Base-by-base conservation (phyloP, 2,888 invertebrate species). In the Oxytorus armatus region DNA sequence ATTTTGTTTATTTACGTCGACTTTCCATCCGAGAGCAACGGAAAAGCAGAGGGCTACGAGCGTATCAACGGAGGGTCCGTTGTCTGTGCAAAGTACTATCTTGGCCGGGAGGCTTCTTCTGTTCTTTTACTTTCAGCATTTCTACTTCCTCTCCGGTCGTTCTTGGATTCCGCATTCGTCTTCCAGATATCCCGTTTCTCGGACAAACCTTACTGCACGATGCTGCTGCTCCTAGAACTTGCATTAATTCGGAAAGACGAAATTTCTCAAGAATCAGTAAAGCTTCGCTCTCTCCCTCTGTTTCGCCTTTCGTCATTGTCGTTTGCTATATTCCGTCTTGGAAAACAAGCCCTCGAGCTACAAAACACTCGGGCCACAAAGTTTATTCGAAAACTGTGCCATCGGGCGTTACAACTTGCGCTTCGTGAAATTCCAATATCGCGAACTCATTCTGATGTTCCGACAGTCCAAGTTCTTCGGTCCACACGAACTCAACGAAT, bases 1-100 rank as follows among this genome's bases (percentile, higher is more conserved):
- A 81, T 85, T 85, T 87, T 86, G 81, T 88, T 88, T 86, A 87
- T 88, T 88, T 85, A 86, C 84, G 77, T 76, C 63, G 80, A 81
- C 79, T 84, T 85, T 85, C 81, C 83, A 83, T 86, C 82, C 83
- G 68, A 68, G 65, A 78, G 23, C 73, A 44, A 23, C 8, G 53
- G 76, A 65, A 39, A 66, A n/a, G n/a, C n/a, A 79, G 57, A 47
- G 55, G 53, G 59, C 65, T 47, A 51, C 53, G 39, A 66, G 69
- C 25, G 25, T 47, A 36, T 44, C 51, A 21, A 55, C 29, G 23
- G 39, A 59, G 16, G 16, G 42, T 18, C 14, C 73, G 21, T 59
- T 76, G 51, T 69, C 47, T 14, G 14, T n/a, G 11, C 36, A 49
- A 5, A 18, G 49, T 8, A 18, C n/a, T 49, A 63, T 10, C 29